phyloP scores from a whole-genome alignment of 2,888 invertebrate species.

The Aplocera efformata region DNA sequence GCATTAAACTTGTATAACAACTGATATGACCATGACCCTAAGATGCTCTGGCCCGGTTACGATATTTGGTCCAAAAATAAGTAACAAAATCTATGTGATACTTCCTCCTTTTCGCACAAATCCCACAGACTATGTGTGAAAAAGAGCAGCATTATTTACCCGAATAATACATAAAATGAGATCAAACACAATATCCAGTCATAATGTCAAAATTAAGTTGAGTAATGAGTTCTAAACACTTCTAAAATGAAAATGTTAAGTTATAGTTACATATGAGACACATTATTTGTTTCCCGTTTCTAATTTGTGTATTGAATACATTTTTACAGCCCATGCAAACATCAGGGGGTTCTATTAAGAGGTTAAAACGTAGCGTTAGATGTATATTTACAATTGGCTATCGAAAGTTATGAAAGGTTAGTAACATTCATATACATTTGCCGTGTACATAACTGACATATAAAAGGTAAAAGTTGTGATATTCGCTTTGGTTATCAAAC shows the following conservation, averaged over 20 bases:
- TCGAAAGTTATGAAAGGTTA: conserved; percentile 12
- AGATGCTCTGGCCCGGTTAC: conserved; percentile 47
- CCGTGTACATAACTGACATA: conserved; percentile 16
- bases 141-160: conserved; percentile 28
- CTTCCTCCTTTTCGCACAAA: conserved; percentile 28
- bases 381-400: conserved; percentile 24
- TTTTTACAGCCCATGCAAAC: conserved; percentile 22
- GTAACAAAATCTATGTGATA: conserved; percentile 24
- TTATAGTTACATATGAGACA: conserved; percentile 12
- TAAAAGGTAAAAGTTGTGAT: conserved; percentile 22
- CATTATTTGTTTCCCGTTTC: conserved; percentile 14
- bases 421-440: conserved; percentile 13
- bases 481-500: conserved; percentile 45
- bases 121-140: conserved; percentile 12
- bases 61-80: conserved; percentile 60
- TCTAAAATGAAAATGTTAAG: conserved; percentile 29
- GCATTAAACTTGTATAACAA: conserved; percentile 57
- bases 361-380: conserved; percentile 12
- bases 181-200: conserved; percentile 65
- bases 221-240: conserved; percentile 47
- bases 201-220: conserved; percentile 47
- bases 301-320: conserved; percentile 27
- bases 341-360: conserved; percentile 6
- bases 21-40: conserved; percentile 46
- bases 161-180: conserved; percentile 70